Evolutionary conservation across 2,113 vertebrate genomes (phyloP).

Genomic region (Rafetus swinhoei): DNA sequence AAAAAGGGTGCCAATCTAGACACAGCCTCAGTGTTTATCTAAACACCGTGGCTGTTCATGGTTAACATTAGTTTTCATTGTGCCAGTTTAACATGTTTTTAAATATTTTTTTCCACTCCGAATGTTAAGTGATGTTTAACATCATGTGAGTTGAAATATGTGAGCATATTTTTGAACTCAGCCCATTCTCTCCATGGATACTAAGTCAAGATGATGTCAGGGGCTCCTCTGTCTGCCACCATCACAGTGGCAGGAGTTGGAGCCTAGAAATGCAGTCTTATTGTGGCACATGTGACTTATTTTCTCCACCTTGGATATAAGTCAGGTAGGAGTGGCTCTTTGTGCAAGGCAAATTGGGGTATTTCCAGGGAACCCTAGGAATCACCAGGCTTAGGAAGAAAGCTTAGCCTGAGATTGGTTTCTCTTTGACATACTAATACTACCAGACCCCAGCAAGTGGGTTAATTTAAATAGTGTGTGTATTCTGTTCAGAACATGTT

Average conservation of each 20-base stretch:
- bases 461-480: background rate
- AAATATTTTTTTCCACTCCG: background rate
- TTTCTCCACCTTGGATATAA: accelerated
- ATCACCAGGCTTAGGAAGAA: background rate
- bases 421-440: background rate
- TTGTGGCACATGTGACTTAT: background rate
- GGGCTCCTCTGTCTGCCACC: background rate
- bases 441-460: background rate
- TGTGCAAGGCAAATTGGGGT: background rate
- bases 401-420: background rate
- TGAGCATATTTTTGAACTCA: background rate
- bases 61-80: background rate
- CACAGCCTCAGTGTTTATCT: accelerated
- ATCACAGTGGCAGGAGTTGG: background rate
- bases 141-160: background rate
- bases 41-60: background rate
- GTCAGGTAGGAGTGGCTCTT: background rate
- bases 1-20: too few relatives aligned
- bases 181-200: background rate
- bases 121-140: background rate
- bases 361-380: background rate
- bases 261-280: background rate
- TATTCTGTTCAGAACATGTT: background rate
- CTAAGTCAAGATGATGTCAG: background rate
- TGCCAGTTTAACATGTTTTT: background rate